Evolutionary conservation across 2,113 vertebrate genomes (phyloP).

Genomic region (Xiphophorus couchianus): DNA sequence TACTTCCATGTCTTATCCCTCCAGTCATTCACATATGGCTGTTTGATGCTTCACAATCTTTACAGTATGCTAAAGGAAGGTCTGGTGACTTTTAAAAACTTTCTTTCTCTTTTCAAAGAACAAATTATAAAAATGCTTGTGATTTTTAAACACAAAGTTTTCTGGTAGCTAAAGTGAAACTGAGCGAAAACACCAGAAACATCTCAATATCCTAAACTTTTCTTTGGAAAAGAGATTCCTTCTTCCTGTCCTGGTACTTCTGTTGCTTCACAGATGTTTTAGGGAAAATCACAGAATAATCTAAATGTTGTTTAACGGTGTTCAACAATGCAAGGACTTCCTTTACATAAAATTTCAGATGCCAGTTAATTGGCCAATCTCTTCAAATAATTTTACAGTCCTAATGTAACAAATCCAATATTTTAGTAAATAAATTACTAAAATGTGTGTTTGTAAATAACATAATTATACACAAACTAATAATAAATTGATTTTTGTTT

Average conservation of each 20-base stretch:
- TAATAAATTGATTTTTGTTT: no score
- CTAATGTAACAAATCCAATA: no score
- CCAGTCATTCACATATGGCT: slow-evolving; percentile 69
- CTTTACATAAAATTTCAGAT: no score
- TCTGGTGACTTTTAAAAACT: not conserved
- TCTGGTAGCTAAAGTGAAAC: not conserved
- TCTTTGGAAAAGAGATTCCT: not conserved
- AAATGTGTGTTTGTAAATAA: no score
- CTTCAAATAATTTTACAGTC: no score
- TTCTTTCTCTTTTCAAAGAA: not conserved
- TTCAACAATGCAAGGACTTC: no score
- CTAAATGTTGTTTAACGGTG: not conserved
- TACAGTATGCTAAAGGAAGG: slow-evolving; percentile 35
- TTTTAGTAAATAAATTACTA: no score
- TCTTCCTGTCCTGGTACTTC: slow-evolving; percentile 4
- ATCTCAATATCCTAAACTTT: not conserved
- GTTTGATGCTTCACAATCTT: slow-evolving; percentile 27
- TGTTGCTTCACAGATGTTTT: slow-evolving; percentile 26
- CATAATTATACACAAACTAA: no score
- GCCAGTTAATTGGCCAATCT: no score
- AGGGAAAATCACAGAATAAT: not conserved
- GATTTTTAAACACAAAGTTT: not conserved
- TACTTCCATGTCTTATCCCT: slow-evolving; percentile 62
- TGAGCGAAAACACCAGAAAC: not conserved
- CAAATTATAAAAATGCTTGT: not conserved